Evolutionary conservation across 1,140 invertebrate species (phyloP), one percentile per base, ranked within the genome.

Genomic region (Calliphora vicina): DNA sequence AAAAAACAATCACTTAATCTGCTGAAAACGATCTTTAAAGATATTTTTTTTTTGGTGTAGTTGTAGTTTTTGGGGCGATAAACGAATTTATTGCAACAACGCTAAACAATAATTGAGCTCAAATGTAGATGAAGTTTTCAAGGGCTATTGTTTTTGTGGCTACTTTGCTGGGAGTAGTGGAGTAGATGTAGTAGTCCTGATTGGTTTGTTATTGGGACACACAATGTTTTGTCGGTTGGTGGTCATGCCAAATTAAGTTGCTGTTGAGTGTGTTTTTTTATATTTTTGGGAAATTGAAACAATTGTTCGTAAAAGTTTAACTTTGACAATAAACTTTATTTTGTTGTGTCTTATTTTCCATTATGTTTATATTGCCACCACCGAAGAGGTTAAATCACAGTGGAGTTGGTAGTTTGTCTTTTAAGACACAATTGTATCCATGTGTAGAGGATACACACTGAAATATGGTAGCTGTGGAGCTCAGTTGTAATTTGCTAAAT

Each of bases 51-150:
- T 57, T 57, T 57, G 15, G 0, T 13, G 15, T 23, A 43, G n/a
- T 23, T 23, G 74, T 23, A 42, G 13, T 23, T 78, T 78, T 78
- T 78, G 74, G 74, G 74, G 74, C 74, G 74, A 78, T 78, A 78
- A 78, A 78, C 74, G 74, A 78, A 78, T 78, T 78, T 78, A 78
- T 78, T 78, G 74, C 74, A 78, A 78, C 74, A 78, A 78, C 74
- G 74, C 74, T 43, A 43, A 43, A 25, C 74, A 78, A 78, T 78
- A 78, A 78, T 78, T 78, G 74, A 78, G 20, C 35, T 9, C 35
- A 78, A 78, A 78, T 78, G 35, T 78, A 78, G 74, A 43, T 78
- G 74, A 43, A 43, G 72, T 78, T 78, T 78, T 78, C 74, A 78
- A 78, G 74, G 74, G 74, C 74, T 25, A 78, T 78, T 78, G 74